phyloP scores from a whole-genome alignment of 2,888 invertebrate genomes.

The Idaea aversata region DNA sequence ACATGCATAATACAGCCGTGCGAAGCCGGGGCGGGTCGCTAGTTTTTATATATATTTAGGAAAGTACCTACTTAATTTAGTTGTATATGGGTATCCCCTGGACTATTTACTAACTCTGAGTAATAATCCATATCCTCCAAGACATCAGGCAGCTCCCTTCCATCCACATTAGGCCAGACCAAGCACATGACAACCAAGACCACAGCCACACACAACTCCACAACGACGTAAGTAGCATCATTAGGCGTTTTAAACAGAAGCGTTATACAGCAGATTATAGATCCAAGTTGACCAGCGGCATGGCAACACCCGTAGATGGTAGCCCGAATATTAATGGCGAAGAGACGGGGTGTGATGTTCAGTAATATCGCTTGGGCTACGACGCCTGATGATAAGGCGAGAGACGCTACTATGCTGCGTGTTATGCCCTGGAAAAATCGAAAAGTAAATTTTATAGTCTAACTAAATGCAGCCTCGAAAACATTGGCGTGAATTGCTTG shows the following conservation, averaged over 20 bases:
- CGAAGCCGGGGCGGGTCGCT: too few relatives aligned
- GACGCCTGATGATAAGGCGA: conserved; percentile 53
- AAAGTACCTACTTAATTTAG: too few relatives aligned
- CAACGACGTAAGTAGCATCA: conserved; percentile 37
- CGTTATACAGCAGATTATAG: conserved; percentile 55
- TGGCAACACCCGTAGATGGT: conserved; percentile 60
- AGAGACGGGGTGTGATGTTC: conserved; percentile 60
- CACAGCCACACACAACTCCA: conserved; percentile 41
- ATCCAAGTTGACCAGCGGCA: conserved; percentile 59
- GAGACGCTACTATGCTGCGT: conserved; percentile 40
- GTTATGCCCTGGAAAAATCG: conserved; percentile 41
- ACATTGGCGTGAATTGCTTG: too few relatives aligned
- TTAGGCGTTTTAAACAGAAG: conserved; percentile 42
- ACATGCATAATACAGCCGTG: too few relatives aligned
- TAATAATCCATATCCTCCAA: conserved; percentile 71
- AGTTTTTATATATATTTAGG: too few relatives aligned
- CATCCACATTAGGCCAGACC: conserved; percentile 57
- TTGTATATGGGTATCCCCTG: too few relatives aligned
- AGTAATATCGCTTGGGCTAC: conserved; percentile 52
- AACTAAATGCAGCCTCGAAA: too few relatives aligned
- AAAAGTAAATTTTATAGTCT: background rate
- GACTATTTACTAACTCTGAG: conserved; percentile 53
- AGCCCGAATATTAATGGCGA: conserved; percentile 59
- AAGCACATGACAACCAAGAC: conserved; percentile 44
- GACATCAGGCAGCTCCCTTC: conserved; percentile 65